Base-by-base conservation (phyloP, 2,888 invertebrate species). In the Gryllus longicercus region DNA sequence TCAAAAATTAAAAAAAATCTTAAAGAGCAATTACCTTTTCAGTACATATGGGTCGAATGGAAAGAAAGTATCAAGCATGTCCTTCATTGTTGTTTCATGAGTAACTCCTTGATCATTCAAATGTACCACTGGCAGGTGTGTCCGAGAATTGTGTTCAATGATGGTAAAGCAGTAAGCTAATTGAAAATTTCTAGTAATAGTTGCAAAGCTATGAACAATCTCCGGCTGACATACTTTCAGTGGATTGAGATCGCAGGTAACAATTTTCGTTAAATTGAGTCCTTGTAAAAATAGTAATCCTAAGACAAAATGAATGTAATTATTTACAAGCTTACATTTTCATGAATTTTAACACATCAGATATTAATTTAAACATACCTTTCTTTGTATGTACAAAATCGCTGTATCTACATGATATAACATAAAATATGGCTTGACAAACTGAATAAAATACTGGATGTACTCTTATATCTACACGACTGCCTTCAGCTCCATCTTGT, bases 351-450 rank as follows among this genome's bases (percentile, higher is more conserved):
- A 76, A 23, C 10, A 76, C 12, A 76, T 18, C 21, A n/a, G 76
- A 23, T 18, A 82, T 11, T 51, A 84, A 11, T 63, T n/a, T n/a
- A 78, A 81, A 89, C 90, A 91, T 87, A 95, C 96, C 93, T 88
- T 94, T 93, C 86, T 92, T 92, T 84, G 89, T 91, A 80, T 90
- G 90, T 76, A 96, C 92, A 84, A 98, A 89, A 85, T 97, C 94
- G 84, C 93, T 93, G 86, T 96, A 94, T 82, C 96, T 92, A 86
- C 97, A 98, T 0, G 95, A 94, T 82, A 99, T 93, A 21, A 97
- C 89, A 87, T 98, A 97, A 88, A 99, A 98, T 76, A 98, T 89
- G 0, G 96, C 93, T 87, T 99, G 98, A 84, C 97, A 97, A 5
- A 96, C 91, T 1, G 95, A 92, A 86, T 97, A 97, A 88, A 99